Evolutionary conservation across 2,797 vertebrate genomes (phyloP).

Genomic region (Australoheros facetus): DNA sequence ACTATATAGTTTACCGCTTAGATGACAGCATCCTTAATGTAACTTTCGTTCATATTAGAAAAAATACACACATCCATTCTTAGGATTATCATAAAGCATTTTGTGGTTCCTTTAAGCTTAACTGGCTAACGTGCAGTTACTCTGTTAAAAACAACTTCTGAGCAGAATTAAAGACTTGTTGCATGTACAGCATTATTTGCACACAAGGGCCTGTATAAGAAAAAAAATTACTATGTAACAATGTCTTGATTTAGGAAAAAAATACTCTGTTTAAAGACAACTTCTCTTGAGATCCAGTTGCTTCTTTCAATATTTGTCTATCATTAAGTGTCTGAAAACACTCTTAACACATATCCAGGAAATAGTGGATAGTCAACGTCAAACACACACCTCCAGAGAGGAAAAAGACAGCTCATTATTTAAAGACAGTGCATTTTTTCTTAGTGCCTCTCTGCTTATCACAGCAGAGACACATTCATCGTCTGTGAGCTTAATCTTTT

Average conservation of each 20-base stretch:
- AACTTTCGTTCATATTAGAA: conserved; percentile 48
- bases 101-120: conserved; percentile 35
- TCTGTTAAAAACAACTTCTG: conserved; percentile 43
- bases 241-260: conserved; percentile 66
- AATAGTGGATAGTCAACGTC: conserved; percentile 52
- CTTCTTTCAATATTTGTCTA: conserved; percentile 23
- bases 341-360: conserved; percentile 48
- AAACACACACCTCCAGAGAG: conserved; percentile 55
- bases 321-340: conserved; percentile 30
- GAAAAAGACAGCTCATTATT: conserved; percentile 75
- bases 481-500: conserved; percentile 84
- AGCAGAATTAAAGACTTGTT: conserved; percentile 28
- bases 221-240: conserved; percentile 44
- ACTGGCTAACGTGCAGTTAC: conserved; percentile 39
- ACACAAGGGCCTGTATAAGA: conserved; percentile 33
- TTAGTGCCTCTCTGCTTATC: conserved; percentile 90
- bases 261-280: conserved; percentile 56
- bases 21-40: conserved; percentile 44
- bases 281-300: conserved; percentile 35
- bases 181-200: conserved; percentile 37
- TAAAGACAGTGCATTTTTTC: conserved; percentile 89
- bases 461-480: conserved; percentile 87
- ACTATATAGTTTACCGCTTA: conserved; percentile 54
- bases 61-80: conserved; percentile 47
- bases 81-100: conserved; percentile 54